These are phyloP conservation scores for Pheosia tremula DNA, from an alignment of 2,888 invertebrate species.

Conservation along the genomic window DNA sequence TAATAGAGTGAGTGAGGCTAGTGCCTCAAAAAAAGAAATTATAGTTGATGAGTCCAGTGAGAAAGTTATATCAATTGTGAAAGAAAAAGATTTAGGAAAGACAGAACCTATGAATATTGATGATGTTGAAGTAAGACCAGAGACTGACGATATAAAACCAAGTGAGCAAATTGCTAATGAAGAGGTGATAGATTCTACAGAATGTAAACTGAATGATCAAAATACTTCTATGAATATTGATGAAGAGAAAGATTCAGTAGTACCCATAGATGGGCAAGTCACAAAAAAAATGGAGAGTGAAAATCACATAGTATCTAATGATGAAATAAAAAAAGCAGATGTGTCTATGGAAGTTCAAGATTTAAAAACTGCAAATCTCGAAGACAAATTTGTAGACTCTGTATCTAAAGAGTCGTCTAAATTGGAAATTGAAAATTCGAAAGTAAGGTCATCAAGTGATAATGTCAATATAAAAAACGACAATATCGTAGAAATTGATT, in stretches of 20 bases:
- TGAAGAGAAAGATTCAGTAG: not conserved
- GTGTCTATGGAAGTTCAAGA: not conserved
- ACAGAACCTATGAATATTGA: constrained; percentile 13
- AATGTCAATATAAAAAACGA: not conserved
- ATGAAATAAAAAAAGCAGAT: not conserved
- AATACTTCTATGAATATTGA: not conserved
- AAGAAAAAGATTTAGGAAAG: constrained; percentile 12
- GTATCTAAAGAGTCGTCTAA: not conserved
- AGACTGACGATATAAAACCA: not conserved
- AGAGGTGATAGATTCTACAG: constrained; percentile 7
- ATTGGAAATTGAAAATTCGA: not conserved
- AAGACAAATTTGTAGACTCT: not conserved
- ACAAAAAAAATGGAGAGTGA: not conserved
- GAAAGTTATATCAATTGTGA: constrained; percentile 6
- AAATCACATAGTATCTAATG: not conserved
- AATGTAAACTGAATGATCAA: constrained; percentile 12
- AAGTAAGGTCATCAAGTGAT: not conserved
- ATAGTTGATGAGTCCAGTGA: constrained; percentile 17
- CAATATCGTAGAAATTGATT: not conserved
- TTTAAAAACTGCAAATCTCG: not conserved
- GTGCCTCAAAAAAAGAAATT: constrained; percentile 22
- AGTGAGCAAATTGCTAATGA: constrained; percentile 7
- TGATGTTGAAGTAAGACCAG: constrained; percentile 3
- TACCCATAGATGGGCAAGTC: not conserved
- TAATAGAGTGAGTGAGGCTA: constrained; percentile 20